Evolutionary conservation across 2,888 invertebrate genomes (phyloP), one percentile per base, ranked within the genome.

Genomic region (Flexamia atlantica): DNA sequence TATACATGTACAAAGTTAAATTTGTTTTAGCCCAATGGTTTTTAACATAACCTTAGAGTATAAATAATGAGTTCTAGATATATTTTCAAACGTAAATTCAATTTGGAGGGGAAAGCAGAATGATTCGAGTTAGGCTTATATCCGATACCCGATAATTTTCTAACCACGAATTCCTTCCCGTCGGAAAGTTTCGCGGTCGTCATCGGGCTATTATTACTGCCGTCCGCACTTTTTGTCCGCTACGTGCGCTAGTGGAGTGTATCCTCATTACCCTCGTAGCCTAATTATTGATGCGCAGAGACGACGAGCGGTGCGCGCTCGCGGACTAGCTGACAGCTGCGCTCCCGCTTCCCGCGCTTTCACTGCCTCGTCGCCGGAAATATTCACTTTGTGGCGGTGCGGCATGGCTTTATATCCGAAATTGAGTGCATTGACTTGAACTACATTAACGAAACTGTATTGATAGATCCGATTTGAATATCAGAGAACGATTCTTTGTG

Each of bases 231-330:
- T 68, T 53, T 53, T 46, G 74, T 50, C 74, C 74, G 57, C 79
- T 50, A 25, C 79, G 36, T 30, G 57, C 57, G 32, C 79, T 32
- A 79, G 79, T 50, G 57, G 36, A 57, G 79, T 79, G 79, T 79
- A 36, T 57, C 79, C 74, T 76, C 74, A 76, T 76, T 76, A 76
- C 74, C 79, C 79, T 79, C 53, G 1, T 79, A 57, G 79, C 79
- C 79, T 79, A 79, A 79, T 79, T 79, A 53, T 36, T 79, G 79
- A 57, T 79, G 79, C 79, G 79, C 57, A 79, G 57, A 79, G 79
- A 36, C 50, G 32, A 79, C 17, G 17, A 57, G 53, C 23, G 20
- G n/a, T 50, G 32, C 53, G 76, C 40, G 46, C 28, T 46, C 72
- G 36, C 72, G 5, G 53, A 4, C 40, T n/a, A 36, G 76, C 76